Percentiles rank a stretch among this genome's conserved stretches.
phyloP scores from a whole-genome alignment of 2,888 invertebrate species.

The Coelopa pilipes region DNA sequence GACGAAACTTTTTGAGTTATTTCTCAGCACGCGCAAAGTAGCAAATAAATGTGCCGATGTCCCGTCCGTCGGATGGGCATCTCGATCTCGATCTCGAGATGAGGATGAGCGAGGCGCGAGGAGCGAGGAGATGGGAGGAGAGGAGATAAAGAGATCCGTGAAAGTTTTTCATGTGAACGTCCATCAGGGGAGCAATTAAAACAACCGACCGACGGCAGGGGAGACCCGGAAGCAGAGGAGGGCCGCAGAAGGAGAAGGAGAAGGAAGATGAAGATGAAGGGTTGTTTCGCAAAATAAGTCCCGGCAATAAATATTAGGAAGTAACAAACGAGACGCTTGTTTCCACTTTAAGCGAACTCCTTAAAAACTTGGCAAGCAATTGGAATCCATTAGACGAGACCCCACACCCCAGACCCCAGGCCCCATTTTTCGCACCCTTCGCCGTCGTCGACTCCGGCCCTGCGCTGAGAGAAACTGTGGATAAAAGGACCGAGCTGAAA shows the following conservation, averaged over 20 bases:
- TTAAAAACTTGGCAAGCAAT: conserved; percentile 30
- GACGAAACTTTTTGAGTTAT: conserved; percentile 23
- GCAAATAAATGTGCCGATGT: conserved; percentile 1
- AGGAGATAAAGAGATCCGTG: not conserved
- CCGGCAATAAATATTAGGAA: conserved; percentile 1
- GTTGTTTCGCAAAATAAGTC: not conserved
- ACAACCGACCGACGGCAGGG: conserved; percentile 35
- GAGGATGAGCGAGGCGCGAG: too few species aligned
- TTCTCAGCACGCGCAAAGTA: not conserved
- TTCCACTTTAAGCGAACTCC: conserved; percentile 6
- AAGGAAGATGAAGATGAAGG: not conserved
- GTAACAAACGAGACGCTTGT: conserved; percentile 16
- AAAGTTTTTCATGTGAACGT: conserved; percentile 49
- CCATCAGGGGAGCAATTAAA: conserved; percentile 63
- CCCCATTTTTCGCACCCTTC: not conserved
- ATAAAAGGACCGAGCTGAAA: not conserved
- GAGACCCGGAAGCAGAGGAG: not conserved
- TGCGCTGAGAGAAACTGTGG: not conserved
- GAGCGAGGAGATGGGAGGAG: too few species aligned
- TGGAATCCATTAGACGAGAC: conserved; percentile 21
- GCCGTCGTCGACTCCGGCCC: not conserved
- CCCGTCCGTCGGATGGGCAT: too few species aligned
- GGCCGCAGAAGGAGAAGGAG: not conserved
- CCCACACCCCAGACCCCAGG: not conserved
- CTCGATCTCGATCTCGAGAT: too few species aligned